Base-by-base conservation (phyloP, 2,797 vertebrate genomes). In the Heterohyrax brucei region DNA sequence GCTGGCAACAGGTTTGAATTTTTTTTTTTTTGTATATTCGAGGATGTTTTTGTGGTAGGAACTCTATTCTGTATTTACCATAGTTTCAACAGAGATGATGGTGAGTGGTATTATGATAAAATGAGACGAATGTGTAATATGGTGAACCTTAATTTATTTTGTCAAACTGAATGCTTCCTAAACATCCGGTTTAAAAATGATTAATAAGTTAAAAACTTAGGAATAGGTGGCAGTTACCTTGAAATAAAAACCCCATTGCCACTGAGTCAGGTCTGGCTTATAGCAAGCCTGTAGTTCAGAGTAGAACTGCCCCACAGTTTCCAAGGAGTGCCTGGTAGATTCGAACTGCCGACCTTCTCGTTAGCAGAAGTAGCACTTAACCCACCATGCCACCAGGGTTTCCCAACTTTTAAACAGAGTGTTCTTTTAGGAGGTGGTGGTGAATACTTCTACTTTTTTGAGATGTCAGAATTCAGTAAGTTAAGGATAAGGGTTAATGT, bases 111-210 rank as follows among this genome's bases (percentile, higher is more conserved):
- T 84, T 68, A 0, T 93, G 77, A 87, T 28, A 91, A 82, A 96
- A 96, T 81, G 48, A 85, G 44, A 93, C 83, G 96, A 97, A 91
- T 62, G 44, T 76, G 30, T 12, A 12, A 56, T 92, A 93, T 18
- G 26, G 0, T 2, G n/a, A 89, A 95, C 3, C 86, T 96, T 93
- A 78, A 84, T 97, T 97, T 92, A 92, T 61, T 97, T 96, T 96
- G 44, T 95, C 95, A 97, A 87, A 97, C 87, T 72, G 94, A 96
- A 96, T 75, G 89, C 61, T 91, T 96, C 89, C 77, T 96, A 95
- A 97, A 96, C n/a, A 96, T 61, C 1, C 3, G 26, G 9, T 79
- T 89, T 89, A 77, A 88, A 82, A 87, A 85, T 83, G 86, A 97
- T 96, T 94, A 97, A 85, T 93, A 89, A 10, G 33, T 81, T 30